Percentiles rank a stretch among this genome's conserved stretches.
These are phyloP conservation scores for Crypturellus tataupa DNA, from an alignment of 2,797 vertebrate genomes.

Conservation along the genomic window DNA sequence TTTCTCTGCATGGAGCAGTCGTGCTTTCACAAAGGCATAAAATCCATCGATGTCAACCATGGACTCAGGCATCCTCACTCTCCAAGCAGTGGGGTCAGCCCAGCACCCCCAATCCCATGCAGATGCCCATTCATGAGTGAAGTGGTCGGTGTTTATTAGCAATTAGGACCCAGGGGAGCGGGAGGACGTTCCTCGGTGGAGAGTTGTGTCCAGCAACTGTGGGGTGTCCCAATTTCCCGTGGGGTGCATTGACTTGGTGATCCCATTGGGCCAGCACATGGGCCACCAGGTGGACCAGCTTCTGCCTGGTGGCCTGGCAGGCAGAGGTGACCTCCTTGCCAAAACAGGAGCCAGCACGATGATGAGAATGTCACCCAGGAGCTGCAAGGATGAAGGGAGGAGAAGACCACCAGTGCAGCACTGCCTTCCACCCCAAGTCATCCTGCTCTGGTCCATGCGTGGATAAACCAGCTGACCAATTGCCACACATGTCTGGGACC, in stretches of 20 bases:
- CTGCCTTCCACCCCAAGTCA: accelerated
- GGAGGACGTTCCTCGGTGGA: accelerated
- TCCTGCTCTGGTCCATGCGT: accelerated
- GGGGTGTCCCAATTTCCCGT: background rate
- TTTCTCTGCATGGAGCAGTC: background rate
- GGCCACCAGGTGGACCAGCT: slow-evolving; percentile 75
- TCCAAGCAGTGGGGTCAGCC: background rate
- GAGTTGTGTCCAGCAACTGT: background rate
- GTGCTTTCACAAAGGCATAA: background rate
- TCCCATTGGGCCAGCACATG: slow-evolving; percentile 72
- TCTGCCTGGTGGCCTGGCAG: slow-evolving; percentile 75
- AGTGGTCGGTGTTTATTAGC: slow-evolving; percentile 20
- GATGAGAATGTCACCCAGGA: slow-evolving; percentile 77
- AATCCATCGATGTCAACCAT: accelerated
- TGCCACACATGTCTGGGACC: background rate
- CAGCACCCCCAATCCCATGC: background rate
- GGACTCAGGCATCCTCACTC: accelerated
- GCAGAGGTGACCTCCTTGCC: slow-evolving; percentile 63
- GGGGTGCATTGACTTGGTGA: slow-evolving; percentile 37
- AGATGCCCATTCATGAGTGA: background rate
- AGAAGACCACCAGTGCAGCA: accelerated
- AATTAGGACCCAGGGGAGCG: background rate
- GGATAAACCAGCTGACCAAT: background rate
- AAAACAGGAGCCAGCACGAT: slow-evolving; percentile 59
- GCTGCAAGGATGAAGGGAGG: slow-evolving; percentile 52